A percentile compares a stretch with the other conserved stretches of the same genome.
phyloP scores from a whole-genome alignment of 30 jellyfish, hydroid and myxozoan genomes.

The Hydractinia symbiolongicarpus region DNA sequence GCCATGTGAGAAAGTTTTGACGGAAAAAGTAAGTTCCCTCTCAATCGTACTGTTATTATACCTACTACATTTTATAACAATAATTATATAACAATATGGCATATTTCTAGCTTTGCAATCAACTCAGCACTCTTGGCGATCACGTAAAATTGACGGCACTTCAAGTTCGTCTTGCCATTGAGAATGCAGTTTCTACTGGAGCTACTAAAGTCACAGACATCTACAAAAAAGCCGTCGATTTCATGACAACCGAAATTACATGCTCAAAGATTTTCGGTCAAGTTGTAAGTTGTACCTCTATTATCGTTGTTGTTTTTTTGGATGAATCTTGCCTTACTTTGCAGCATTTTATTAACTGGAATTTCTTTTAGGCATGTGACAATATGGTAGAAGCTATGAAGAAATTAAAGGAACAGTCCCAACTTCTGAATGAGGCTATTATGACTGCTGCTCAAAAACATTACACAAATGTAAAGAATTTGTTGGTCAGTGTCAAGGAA shows the following conservation, averaged over 20 bases:
- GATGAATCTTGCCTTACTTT: background rate
- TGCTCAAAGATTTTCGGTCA: constrained; percentile 30
- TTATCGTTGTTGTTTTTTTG: background rate
- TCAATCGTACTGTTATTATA: background rate
- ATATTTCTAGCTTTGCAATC: constrained; percentile 3
- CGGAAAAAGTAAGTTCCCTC: background rate
- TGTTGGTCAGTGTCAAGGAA: background rate
- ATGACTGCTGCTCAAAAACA: constrained; percentile 14
- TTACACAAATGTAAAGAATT: constrained; percentile 3
- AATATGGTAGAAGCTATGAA: constrained; percentile 14
- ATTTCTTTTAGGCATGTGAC: constrained; percentile 28
- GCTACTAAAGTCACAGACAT: constrained; percentile 19
- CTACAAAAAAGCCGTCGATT: constrained; percentile 21
- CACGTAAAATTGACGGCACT: background rate
- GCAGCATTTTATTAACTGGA: background rate
- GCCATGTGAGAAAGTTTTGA: background rate
- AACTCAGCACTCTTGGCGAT: background rate
- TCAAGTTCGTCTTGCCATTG: constrained; percentile 22
- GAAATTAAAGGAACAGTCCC: constrained; percentile 25
- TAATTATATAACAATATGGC: too few species aligned
- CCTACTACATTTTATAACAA: background rate
- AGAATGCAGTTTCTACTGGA: constrained; percentile 29
- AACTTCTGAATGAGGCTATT: constrained; percentile 24
- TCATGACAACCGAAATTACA: constrained; percentile 24
- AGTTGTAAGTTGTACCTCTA: constrained; percentile 5